Base-by-base conservation (phyloP, 2,113 vertebrate species). In the Calyptommatus sinebrachiatus region DNA sequence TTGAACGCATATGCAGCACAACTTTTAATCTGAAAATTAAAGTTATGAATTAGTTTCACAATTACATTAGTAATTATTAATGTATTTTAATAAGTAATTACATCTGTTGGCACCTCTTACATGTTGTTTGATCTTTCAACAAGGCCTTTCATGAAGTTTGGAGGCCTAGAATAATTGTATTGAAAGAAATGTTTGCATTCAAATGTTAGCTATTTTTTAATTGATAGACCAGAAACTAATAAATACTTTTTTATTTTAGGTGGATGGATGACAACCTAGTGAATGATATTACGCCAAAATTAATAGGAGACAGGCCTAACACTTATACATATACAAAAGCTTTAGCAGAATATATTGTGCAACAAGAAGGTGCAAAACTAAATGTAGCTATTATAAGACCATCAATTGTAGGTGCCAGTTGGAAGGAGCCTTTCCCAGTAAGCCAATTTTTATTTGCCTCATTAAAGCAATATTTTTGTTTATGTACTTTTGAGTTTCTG, bases 381-480 rank as follows among this genome's bases (percentile, higher is more conserved):
- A 99, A 99, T 77, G 92, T 97, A 67, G 98, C 95, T 16, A 99
- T 99, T 85, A 83, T 99, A 74, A 96, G 98, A 78, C 98, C 98
- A 0, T 99, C 98, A 10, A 99, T 99, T 81, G 97, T 99, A 18
- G 98, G 98, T 88, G 98, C 98, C 90, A 99, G 98, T 92, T 99
- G 98, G 98, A 98, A 98, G 79, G 98, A 99, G 71, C 98, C 98
- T 10, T 99, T 99, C 88, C 98, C 98, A 24, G 98, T 99, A 94
- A 98, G 97, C 94, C 11, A 6, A 0, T 41, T 31, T 78, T 75
- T 45, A 69, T 53, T 73, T 31, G 4, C 35, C 18, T 69, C 45
- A 62, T 21, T 77, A 46, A 12, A 57, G 8, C 46, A 53, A 12
- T 14, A 10, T 68, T 46, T 28, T 35, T 35, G 66, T 28, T 16